Evolutionary conservation across 2,888 invertebrate species (phyloP), one percentile per base, ranked within the genome.

Genomic region (Allygus modestus): DNA sequence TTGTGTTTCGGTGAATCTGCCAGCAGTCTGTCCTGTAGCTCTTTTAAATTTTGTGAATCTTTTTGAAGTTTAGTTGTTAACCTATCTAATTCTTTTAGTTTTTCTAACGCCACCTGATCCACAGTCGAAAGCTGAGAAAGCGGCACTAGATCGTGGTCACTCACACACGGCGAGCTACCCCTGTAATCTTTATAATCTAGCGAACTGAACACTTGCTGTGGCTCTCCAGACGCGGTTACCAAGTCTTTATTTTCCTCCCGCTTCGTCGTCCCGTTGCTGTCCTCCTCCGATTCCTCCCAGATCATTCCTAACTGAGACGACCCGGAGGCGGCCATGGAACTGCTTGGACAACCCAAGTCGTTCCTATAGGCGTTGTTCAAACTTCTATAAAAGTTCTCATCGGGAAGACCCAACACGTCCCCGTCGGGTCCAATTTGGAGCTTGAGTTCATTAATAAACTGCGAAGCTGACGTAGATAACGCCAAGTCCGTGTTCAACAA

Each of bases 351-450:
- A 37, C 94, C 94, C 85, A 95, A 91, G 89, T 96, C 96, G 87
- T 97, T 96, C 82, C 97, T 92, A 90, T 97, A 97, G 58, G 96
- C 96, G 90, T 96, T 96, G 91, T 97, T 97, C 73, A 97, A 91
- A 89, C 96, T 97, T 88, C 96, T 94, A 90, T 97, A 97, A 90
- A 97, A 97, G 31, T 96, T 96, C 90, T 97, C 97, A 89, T 96
- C 95, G 4, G 96, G 96, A 79, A 92, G 91, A 87, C 92, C 91
- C 85, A 91, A 89, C 91, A 95, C 95, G 15, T 65, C 65, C 91
- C 95, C 95, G 90, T 93, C 93, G 61, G 90, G 87, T 37, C 89
- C 89, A 86, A 89, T 87, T 69, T 90, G 90, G 37, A 90, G 85
- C 81, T 91, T 90, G 28, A 91, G 87, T 86, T 91, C 90, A 65